Base-by-base conservation (phyloP, 2,113 vertebrate genomes). In the Dolichotis patagonum region DNA sequence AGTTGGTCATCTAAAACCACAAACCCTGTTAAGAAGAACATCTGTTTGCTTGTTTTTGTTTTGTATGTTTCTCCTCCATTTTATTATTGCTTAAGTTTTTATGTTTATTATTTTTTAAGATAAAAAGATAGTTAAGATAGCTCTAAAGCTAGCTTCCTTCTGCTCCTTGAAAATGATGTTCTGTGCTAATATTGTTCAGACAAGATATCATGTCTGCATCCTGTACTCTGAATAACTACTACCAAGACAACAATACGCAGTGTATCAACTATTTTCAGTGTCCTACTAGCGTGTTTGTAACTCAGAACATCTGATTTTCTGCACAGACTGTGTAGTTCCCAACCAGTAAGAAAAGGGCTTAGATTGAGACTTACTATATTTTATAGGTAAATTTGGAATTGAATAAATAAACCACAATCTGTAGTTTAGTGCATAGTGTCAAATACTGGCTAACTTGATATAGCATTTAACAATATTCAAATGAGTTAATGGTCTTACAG, bases 361-460 rank as follows among this genome's bases (percentile, higher is more conserved):
- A 0, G 38, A 16, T 11, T 88, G n/a, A 30, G 69, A 75, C 56
- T 52, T 16, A 5, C 5, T 65, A 52, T 26, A 87, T 95, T 91
- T 78, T 35, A 10, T 20, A 93, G 0, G 28, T 85, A 85, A 95
- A 88, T 41, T 67, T 97, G 73, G 43, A 94, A 96, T 56, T 78
- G 88, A 93, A 38, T 32, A 81, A 71, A 80, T 35, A 94, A 91
- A 86, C 43, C 13, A 24, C 49, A 60, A 0, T 71, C 20, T 87
- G 54, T 26, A 89, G 22, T 67, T 77, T 94, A 73, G 35, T 71
- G 22, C 7, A 16, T 41, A 2, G 5, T 3, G 0, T 41, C 3
- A 20, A 35, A 73, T 41, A 10, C 2, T 35, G 58, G 43, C 9
- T 95, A 80, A 91, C 35, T 20, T 20, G 17, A 62, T 85, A 14